These are phyloP conservation scores for Ridgeia piscesae DNA, from an alignment of 1,140 invertebrate species.

Conservation along the genomic window DNA sequence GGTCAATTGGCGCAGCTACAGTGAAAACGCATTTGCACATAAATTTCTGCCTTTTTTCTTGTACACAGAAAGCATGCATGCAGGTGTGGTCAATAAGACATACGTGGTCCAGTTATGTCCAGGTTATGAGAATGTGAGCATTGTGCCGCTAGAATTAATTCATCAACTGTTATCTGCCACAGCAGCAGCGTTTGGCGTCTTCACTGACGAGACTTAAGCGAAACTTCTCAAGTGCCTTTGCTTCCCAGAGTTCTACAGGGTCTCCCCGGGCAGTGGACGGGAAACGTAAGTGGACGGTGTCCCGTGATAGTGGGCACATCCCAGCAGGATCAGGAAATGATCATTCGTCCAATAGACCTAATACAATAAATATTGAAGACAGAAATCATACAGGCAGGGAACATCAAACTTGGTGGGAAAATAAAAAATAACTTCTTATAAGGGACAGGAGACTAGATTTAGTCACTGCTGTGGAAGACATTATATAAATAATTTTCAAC, in stretches of 20 bases:
- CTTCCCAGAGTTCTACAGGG: slow-evolving; percentile 8
- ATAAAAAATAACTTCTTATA: too few relatives aligned
- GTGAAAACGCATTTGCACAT: too few relatives aligned
- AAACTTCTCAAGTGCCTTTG: slow-evolving; percentile 48
- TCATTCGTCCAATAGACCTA: too few relatives aligned
- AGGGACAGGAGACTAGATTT: too few relatives aligned
- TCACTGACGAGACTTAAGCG: slow-evolving; percentile 44
- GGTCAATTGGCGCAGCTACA: too few relatives aligned
- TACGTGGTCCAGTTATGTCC: neutral
- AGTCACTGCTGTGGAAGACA: too few relatives aligned
- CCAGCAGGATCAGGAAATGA: too few relatives aligned
- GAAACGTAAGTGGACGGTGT: neutral
- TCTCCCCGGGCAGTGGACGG: neutral
- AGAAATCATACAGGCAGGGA: too few relatives aligned
- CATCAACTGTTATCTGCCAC: slow-evolving; percentile 18
- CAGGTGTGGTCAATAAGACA: neutral
- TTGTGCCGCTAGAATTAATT: neutral
- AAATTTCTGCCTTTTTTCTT: neutral
- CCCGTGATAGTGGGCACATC: neutral
- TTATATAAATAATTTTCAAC: too few relatives aligned
- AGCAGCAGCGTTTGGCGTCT: slow-evolving; percentile 25
- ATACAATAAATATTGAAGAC: too few relatives aligned
- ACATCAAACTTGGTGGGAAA: too few relatives aligned
- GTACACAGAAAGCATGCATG: neutral
- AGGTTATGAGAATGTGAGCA: neutral